Evolutionary conservation across 64 coral and sea anemone genomes (phyloP).

Genomic region (Acropora yongei): DNA sequence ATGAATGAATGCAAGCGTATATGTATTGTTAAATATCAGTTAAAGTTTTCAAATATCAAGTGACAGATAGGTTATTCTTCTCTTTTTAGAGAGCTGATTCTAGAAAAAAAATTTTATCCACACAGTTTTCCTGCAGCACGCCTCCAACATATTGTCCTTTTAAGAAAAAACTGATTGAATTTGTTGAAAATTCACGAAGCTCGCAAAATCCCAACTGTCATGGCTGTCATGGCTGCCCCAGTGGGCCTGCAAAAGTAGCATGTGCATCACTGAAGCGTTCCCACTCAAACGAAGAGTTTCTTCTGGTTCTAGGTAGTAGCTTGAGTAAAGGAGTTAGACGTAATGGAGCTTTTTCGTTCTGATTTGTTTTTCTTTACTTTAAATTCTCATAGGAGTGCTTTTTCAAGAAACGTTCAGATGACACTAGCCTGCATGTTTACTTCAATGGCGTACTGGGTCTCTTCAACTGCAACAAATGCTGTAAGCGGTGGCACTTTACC

Average conservation of each 20-base stretch:
- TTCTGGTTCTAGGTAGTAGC: not conserved
- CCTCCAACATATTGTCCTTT: not conserved
- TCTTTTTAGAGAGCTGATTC: constrained; percentile 3
- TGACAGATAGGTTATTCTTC: not conserved
- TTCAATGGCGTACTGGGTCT: not conserved
- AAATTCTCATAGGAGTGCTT: not conserved
- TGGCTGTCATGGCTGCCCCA: not conserved
- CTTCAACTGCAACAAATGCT: not conserved
- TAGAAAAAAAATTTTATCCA: not conserved
- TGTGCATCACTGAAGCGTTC: not conserved
- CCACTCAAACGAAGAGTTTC: not conserved
- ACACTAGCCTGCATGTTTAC: not conserved
- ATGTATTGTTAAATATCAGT: not conserved
- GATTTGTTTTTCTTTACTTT: not conserved
- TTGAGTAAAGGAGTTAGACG: not conserved
- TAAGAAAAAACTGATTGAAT: not conserved
- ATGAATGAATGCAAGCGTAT: not conserved
- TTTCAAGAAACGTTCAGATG: not conserved
- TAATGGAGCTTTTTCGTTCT: not conserved
- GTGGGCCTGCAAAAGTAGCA: not conserved
- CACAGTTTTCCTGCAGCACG: not conserved
- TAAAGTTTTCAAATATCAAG: not conserved
- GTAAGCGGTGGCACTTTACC: constrained; percentile 1
- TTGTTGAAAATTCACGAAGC: not conserved
- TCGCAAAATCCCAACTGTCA: not conserved